These are phyloP conservation scores for Pseudochromis fuscus DNA, from an alignment of 2,797 vertebrate species.

Conservation along the genomic window DNA sequence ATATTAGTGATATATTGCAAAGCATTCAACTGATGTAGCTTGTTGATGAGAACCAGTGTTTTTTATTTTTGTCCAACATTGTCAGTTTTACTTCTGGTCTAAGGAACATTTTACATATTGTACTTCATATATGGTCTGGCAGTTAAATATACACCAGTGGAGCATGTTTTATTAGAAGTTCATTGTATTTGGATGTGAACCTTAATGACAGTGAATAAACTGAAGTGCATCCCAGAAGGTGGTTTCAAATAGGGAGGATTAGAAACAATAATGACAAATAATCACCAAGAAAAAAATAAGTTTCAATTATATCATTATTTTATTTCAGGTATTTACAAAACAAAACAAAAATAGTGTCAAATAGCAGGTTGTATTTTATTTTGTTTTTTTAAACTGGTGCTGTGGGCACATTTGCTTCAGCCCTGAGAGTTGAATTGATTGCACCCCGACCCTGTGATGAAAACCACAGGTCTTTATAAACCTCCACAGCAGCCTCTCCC, in stretches of 20 bases:
- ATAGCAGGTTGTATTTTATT: constrained; percentile 37
- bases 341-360: constrained; percentile 45
- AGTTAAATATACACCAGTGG: background rate
- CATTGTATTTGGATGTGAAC: no score
- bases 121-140: no score
- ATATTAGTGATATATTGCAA: no score
- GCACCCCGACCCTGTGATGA: background rate
- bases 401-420: constrained; percentile 36
- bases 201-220: background rate
- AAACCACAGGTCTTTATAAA: constrained; percentile 21
- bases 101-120: no score
- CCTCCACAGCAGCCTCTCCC: constrained; percentile 34
- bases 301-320: constrained; percentile 53
- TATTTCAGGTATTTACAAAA: constrained; percentile 76
- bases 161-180: background rate
- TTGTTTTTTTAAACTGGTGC: constrained; percentile 18
- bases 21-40: no score
- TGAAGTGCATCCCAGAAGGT: no score
- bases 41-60: no score
- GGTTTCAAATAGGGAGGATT: no score
- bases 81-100: no score
- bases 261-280: constrained; percentile 7
- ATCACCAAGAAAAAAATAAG: constrained; percentile 7
- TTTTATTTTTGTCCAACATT: no score
- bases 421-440: constrained; percentile 60